Evolutionary conservation across 30 jellyfish, hydroid and myxozoan genomes (phyloP), one percentile per base, ranked within the genome.

Genomic region (Aurelia coerulea): DNA sequence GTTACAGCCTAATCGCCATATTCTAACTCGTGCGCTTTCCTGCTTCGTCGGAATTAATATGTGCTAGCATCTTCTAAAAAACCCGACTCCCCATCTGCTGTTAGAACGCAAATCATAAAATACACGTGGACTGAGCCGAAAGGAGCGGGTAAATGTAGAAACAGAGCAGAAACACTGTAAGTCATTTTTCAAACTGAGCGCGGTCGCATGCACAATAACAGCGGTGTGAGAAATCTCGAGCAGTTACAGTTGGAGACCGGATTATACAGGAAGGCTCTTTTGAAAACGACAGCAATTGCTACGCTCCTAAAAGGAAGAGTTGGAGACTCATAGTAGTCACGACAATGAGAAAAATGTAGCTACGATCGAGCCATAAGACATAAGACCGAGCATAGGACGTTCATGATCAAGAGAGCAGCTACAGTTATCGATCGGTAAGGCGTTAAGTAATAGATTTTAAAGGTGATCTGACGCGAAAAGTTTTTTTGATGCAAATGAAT

Each of bases 71-170:
- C 76, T 3, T n/a, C 42, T 16, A 65, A 10, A 65, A 3, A 23
- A 46, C 76, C 76, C 46, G 76, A 33, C 42, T 2, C 76, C 42
- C 16, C 42, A 65, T 65, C 56, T 65, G 42, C 76, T 65, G 76
- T 17, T 65, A 65, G 42, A 54, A 23, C 12, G 76, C 12, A 65
- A 23, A 65, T 62, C 42, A 65, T 8, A 65, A 65, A 65, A 0
- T 46, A 23, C 42, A 3, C 76, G 76, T 14, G 16, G 42, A 65
- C 17, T 17, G 18, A 23, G 53, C 76, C 76, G 37, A 13, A 65
- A 65, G 42, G 42, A 23, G 76, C 76, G 76, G 76, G 42, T 13
- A 46, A 39, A 54, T 54, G 15, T 23, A 46, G 76, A 23, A 23
- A 23, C 76, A 2, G 13, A 1, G 12, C 19, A 46, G 53, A 65